Base-by-base conservation (phyloP, 2,888 invertebrate species). In the Hirtodrosophila duncani region DNA sequence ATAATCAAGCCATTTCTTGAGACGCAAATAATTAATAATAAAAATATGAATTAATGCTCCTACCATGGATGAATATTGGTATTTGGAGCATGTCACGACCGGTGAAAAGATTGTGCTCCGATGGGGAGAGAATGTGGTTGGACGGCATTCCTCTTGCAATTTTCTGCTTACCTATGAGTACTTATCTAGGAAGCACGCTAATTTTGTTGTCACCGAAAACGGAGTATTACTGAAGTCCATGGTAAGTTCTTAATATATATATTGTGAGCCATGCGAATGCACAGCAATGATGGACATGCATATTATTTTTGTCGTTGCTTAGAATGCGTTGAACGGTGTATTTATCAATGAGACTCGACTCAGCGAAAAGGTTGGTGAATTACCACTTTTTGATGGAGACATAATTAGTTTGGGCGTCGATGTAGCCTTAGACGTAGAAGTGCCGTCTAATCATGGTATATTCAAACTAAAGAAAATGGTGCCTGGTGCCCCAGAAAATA, bases 281-380 rank as follows among this genome's bases (percentile, higher is more conserved):
- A n/a, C n/a, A n/a, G n/a, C n/a, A n/a, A n/a, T n/a, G n/a, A n/a
- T n/a, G n/a, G n/a, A n/a, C n/a, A n/a, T n/a, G n/a, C n/a, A n/a
- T n/a, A n/a, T n/a, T n/a, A n/a, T 20, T 8, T 18, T 11, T 8
- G 1, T 8, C 7, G 1, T 18, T 3, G 3, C 18, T 1, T 18
- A 85, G 83, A 60, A 70, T 11, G 68, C 85, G 0, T 49, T 70
- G 11, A 86, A 86, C 64, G 86, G 86, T 0, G 61, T 84, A 1
- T 86, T 50, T 34, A 63, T 85, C 2, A 86, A 85, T 42, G 45
- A 44, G 1, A 10, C 3, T 0, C 37, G 43, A 13, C 38, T 75
- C 5, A 7, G 14, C 7, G 6, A 26, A 2, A 30, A 49, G 9
- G 34, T 41, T 1, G 39, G 13, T 0, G 9, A 44, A 2, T 26